phyloP scores from a whole-genome alignment of 2,888 invertebrate species.

The Cryptocephalus moraei region DNA sequence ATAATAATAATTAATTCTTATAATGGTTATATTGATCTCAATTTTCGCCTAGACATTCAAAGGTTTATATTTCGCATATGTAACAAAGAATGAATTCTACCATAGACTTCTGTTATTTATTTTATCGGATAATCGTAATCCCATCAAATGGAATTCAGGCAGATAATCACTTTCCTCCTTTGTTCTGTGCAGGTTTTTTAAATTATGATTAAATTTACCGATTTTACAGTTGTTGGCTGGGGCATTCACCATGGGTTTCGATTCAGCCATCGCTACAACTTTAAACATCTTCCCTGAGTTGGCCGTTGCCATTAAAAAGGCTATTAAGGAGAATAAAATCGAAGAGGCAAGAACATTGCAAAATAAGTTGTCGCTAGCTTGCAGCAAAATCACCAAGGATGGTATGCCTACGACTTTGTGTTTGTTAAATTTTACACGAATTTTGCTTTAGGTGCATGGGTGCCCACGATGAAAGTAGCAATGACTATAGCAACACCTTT shows the following conservation, averaged over 20 bases:
- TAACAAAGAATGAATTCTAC: too few relatives aligned
- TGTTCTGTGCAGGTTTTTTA: background rate
- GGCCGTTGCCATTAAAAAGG: constrained; percentile 46
- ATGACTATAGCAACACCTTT: constrained; percentile 52
- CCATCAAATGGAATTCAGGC: too few relatives aligned
- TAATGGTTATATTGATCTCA: too few relatives aligned
- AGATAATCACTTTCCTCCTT: too few relatives aligned
- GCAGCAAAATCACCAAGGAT: constrained; percentile 8
- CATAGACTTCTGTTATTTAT: too few relatives aligned
- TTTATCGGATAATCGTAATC: too few relatives aligned
- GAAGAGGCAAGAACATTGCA: constrained; percentile 46
- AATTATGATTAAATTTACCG: background rate
- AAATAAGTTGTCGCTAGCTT: constrained; percentile 19
- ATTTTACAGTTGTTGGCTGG: constrained; percentile 51
- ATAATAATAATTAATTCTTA: too few relatives aligned
- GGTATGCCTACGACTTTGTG: constrained; percentile 1
- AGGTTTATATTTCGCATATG: too few relatives aligned
- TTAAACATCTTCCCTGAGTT: constrained; percentile 55
- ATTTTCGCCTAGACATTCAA: too few relatives aligned
- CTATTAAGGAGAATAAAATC: constrained; percentile 35
- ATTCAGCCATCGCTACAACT: constrained; percentile 61
- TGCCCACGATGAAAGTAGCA: constrained; percentile 59
- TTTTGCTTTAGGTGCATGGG: constrained; percentile 51
- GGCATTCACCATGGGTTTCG: constrained; percentile 57
- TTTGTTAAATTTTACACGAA: background rate